Percentiles rank a stretch among this genome's conserved stretches.
Conservation (phyloP, 2,113 vertebrate species). For the Epinephelus lanceolatus region DNA sequence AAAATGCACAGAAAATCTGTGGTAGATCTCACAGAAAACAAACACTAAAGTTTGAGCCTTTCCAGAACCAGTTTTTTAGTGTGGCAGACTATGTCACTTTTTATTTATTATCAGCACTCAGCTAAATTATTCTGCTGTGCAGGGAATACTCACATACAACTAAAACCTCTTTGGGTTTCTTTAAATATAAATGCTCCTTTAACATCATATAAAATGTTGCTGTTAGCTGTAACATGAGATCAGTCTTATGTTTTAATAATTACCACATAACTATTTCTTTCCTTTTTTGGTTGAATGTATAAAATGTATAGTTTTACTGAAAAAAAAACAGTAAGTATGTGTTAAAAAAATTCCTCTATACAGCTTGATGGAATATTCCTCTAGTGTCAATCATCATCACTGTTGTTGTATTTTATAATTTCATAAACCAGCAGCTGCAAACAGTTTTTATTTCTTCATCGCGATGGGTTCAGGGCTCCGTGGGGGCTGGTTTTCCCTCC, state of each 20-base stretch:
- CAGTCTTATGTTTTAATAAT: not conserved
- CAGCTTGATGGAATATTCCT: constrained; percentile 8
- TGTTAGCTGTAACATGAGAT: too few species aligned
- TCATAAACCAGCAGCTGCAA: constrained; percentile 29
- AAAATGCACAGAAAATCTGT: too few species aligned
- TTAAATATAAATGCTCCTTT: not conserved
- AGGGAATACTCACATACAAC: not conserved
- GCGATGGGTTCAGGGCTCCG: constrained; percentile 37
- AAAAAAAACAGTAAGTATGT: constrained; percentile 9
- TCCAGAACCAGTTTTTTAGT: too few species aligned
- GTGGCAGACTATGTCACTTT: too few species aligned
- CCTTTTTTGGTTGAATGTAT: not conserved
- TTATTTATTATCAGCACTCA: too few species aligned
- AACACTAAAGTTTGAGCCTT: not conserved
- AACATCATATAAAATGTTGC: too few species aligned
- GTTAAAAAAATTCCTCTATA: not conserved
- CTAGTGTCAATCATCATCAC: constrained; percentile 9
- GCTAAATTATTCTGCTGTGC: not conserved
- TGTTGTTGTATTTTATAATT: not conserved
- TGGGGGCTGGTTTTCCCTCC: constrained; percentile 36
- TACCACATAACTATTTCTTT: not conserved
- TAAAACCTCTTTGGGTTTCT: not conserved
- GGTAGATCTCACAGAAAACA: not conserved
- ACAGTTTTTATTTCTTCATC: constrained; percentile 12
- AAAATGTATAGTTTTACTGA: not conserved